phyloP scores from a whole-genome alignment of 2,113 vertebrate species.

The Mesembrinibis cayennensis region DNA sequence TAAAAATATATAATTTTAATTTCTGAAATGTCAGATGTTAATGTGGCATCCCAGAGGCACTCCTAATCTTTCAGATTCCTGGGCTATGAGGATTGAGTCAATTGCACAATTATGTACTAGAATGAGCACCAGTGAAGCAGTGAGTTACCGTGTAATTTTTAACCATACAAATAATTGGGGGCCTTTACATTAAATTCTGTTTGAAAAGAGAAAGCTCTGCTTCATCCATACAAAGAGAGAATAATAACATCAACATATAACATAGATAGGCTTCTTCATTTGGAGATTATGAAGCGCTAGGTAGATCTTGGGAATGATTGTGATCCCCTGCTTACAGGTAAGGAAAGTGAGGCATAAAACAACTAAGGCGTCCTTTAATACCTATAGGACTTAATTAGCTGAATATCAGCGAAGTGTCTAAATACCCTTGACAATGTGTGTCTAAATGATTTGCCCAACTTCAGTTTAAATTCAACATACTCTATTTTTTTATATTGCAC shows the following conservation, averaged over 20 bases:
- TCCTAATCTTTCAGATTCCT: background rate
- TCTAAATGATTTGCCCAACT: background rate
- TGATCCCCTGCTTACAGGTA: background rate
- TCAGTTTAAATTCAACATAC: background rate
- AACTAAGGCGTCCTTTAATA: background rate
- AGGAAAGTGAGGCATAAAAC: background rate
- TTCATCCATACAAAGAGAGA: background rate
- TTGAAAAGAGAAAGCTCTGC: background rate
- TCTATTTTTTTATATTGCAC: background rate
- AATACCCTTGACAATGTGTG: background rate
- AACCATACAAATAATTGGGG: background rate
- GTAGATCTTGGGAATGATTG: background rate
- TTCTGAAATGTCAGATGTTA: constrained; percentile 16
- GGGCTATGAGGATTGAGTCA: background rate
- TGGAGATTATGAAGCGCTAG: background rate
- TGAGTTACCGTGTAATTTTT: background rate
- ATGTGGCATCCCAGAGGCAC: background rate
- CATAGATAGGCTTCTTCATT: background rate
- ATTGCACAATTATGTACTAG: constrained; percentile 5
- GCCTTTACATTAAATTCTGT: background rate
- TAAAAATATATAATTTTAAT: background rate
- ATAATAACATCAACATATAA: background rate
- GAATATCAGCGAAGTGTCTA: background rate
- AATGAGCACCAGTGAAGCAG: background rate
- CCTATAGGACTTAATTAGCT: background rate